Percentiles rank a stretch among this genome's conserved stretches.
Conservation (phyloP, 2,113 vertebrate genomes). For the Crotophaga sulcirostris region DNA sequence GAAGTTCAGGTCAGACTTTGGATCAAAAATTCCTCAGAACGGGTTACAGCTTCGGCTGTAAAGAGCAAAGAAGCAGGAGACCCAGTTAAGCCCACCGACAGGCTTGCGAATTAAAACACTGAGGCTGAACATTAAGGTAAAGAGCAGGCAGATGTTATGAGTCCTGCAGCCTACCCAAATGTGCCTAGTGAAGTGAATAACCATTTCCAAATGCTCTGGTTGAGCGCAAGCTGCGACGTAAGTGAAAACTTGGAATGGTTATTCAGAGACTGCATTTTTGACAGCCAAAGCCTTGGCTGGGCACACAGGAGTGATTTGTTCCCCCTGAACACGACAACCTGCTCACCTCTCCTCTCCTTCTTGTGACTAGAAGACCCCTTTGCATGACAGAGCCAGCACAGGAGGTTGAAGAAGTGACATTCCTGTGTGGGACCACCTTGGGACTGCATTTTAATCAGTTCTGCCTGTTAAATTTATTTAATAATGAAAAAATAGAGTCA, state of each 20-base stretch:
- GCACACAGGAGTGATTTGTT: neutral
- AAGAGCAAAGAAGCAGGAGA: neutral
- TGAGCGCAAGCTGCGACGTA: accelerated
- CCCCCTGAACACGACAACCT: accelerated
- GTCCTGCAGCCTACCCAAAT: neutral
- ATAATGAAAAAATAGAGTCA: neutral
- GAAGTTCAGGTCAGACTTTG: neutral
- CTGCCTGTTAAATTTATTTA: neutral
- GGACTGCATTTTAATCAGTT: neutral
- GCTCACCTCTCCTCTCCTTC: neutral
- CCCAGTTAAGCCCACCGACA: neutral
- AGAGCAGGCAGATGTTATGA: neutral
- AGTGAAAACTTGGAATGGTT: neutral
- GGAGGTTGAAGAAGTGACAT: neutral
- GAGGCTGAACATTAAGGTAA: neutral
- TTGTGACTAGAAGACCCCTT: accelerated
- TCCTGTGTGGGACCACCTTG: neutral
- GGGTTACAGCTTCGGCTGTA: neutral
- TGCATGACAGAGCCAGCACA: neutral
- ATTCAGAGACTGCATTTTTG: neutral
- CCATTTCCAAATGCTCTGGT: neutral
- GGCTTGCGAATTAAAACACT: neutral
- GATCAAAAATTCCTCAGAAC: neutral
- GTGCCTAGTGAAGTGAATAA: neutral
- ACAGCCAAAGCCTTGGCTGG: neutral